Percentiles rank a stretch among this genome's conserved stretches.
Conservation (phyloP, 2,888 invertebrate species). For the Limenitis camilla region DNA sequence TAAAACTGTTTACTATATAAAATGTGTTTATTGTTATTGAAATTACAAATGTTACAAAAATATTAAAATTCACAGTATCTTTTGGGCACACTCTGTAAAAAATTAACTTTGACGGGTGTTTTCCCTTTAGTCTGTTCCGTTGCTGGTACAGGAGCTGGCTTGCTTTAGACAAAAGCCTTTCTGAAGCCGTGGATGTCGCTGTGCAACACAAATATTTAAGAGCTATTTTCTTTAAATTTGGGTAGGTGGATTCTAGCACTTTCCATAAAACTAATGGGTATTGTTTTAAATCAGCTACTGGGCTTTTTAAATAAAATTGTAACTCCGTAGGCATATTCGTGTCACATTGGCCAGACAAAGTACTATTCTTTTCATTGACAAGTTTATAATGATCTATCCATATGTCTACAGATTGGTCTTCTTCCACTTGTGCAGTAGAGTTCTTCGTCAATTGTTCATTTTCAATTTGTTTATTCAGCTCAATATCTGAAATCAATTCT, state of each 20-base stretch:
- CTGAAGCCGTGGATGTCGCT: too few species aligned
- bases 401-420: constrained; percentile 9
- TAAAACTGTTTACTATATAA: too few species aligned
- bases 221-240: constrained; percentile 11
- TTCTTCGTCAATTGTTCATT: too few species aligned
- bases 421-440: constrained; percentile 2
- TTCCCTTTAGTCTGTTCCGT: neutral
- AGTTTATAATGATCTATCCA: constrained; percentile 13
- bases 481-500: constrained; percentile 4
- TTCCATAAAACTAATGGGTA: constrained; percentile 4
- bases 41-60: too few species aligned
- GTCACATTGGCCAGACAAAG: constrained; percentile 10
- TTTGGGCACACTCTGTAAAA: too few species aligned
- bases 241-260: constrained; percentile 4
- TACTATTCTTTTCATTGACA: constrained; percentile 10
- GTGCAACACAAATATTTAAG: too few species aligned
- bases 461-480: neutral
- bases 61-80: too few species aligned
- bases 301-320: constrained; percentile 9
- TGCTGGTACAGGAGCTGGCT: constrained; percentile 5
- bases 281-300: constrained; percentile 6
- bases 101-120: neutral
- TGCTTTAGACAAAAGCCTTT: constrained; percentile 7
- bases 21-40: too few species aligned
- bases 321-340: constrained; percentile 2